A percentile compares a stretch with the other conserved stretches of the same genome.
phyloP scores from a whole-genome alignment of 2,113 vertebrate genomes.

The Pao palembangensis region DNA sequence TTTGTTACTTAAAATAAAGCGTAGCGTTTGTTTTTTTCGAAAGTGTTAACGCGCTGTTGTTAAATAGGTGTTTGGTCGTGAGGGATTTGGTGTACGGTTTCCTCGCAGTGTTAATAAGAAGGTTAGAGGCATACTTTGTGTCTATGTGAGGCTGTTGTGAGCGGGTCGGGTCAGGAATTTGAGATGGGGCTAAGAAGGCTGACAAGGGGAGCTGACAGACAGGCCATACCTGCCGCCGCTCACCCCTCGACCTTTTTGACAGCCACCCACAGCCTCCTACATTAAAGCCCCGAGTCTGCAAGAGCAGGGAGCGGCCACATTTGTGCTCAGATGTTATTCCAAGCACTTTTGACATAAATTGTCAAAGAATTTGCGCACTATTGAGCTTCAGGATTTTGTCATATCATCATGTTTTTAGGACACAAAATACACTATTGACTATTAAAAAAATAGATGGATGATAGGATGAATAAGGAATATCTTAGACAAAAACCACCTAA shows the following conservation, averaged over 20 bases:
- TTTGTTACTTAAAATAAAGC: slow-evolving; percentile 20
- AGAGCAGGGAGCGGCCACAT: slow-evolving; percentile 20
- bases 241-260: slow-evolving; percentile 45
- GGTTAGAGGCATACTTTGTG: slow-evolving; percentile 28
- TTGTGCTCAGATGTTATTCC: slow-evolving; percentile 33
- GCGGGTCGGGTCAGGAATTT: slow-evolving; percentile 41
- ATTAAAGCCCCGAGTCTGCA: slow-evolving; percentile 18
- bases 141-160: slow-evolving; percentile 17
- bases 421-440: no score
- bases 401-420: not conserved
- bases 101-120: slow-evolving; percentile 28
- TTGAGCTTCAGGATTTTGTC: slow-evolving; percentile 28
- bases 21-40: not conserved
- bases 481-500: no score
- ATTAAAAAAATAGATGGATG: no score
- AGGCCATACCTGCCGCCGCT: slow-evolving; percentile 35
- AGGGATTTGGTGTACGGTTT: slow-evolving; percentile 21
- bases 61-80: slow-evolving; percentile 34
- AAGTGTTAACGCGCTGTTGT: slow-evolving; percentile 25
- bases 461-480: no score
- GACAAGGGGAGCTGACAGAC: slow-evolving; percentile 33
- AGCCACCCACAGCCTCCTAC: slow-evolving; percentile 27
- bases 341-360: slow-evolving; percentile 27
- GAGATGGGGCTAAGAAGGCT: slow-evolving; percentile 15
- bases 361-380: not conserved